These are phyloP conservation scores for Antechinus stuartii DNA, from an alignment of 2,113 vertebrate genomes.

Conservation along the genomic window DNA sequence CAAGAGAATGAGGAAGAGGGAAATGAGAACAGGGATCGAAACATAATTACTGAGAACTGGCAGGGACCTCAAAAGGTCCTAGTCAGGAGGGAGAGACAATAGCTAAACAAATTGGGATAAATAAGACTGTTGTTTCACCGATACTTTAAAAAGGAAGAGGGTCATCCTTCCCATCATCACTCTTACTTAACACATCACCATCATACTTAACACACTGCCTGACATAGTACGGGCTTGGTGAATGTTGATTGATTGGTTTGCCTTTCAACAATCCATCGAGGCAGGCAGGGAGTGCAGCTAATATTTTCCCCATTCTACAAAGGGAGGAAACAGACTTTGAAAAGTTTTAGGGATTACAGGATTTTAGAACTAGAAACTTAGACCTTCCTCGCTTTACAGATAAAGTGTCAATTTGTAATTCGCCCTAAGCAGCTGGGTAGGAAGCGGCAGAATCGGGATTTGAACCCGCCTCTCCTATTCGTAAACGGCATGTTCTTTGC, in stretches of 20 bases:
- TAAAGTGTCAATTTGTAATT: constrained; percentile 29
- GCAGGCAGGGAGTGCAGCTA: no score
- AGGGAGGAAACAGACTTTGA: constrained; percentile 26
- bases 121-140: no score
- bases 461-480: constrained; percentile 22
- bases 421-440: constrained; percentile 33
- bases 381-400: background rate
- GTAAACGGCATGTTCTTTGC: background rate
- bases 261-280: no score
- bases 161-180: no score
- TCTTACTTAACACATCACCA: no score
- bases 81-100: no score
- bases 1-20: background rate
- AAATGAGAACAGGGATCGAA: background rate
- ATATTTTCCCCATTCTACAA: constrained; percentile 31
- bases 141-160: no score
- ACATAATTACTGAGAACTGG: background rate
- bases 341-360: constrained; percentile 45
- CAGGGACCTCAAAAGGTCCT: no score
- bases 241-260: no score
- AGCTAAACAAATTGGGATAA: no score
- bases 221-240: no score
- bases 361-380: constrained; percentile 34
- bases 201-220: no score
- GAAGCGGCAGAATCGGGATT: constrained; percentile 20